Base-by-base conservation (phyloP, 2,113 vertebrate species). In the Mus spicilegus region DNA sequence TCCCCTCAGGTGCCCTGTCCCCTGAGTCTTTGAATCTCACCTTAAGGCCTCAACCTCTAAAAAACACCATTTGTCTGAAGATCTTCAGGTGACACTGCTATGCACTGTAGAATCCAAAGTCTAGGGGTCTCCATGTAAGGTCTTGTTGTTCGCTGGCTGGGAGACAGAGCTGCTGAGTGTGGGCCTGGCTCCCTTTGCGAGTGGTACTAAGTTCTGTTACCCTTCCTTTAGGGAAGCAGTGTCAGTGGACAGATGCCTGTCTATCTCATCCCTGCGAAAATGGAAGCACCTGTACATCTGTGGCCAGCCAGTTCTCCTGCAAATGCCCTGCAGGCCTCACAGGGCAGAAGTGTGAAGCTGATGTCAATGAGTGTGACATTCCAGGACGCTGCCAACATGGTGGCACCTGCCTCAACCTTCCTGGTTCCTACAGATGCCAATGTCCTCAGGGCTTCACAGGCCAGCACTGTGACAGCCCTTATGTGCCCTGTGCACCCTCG, bases 251-350 rank as follows among this genome's bases (percentile, higher is more conserved):
- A 0, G 99, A 99, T 96, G 99, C 99, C 97, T 99, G 99, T 96
- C 98, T 98, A 0, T 99, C 99, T 24, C 98, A 99, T 26, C 99
- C 99, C 1, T 99, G 99, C 96, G 98, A 98, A 80, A 99, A 99
- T 0, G 98, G 99, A 20, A 99, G 99, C n/a, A 98, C 96, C 0
- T 99, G 99, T 67, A 98, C 97, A 7, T 98, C 99, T 7, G 97
- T 98, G 22, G 99, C 98, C 84, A 98, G 98, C 19, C 99, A 98
- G 33, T 99, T 99, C 98, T 99, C 97, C 63, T 99, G 99, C 96
- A 97, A 63, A 89, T 99, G 99, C 96, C 98, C 94, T 4, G 0
- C 98, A 4, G 99, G 99, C 95, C 99, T 99, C 97, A 98, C 98
- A 0, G 99, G 99, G 51, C 98, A 97, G 28, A 99, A 94, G 91